Evolutionary conservation across 1,140 invertebrate species (phyloP), one percentile per base, ranked within the genome.

Genomic region (Neodiprion pinetum): DNA sequence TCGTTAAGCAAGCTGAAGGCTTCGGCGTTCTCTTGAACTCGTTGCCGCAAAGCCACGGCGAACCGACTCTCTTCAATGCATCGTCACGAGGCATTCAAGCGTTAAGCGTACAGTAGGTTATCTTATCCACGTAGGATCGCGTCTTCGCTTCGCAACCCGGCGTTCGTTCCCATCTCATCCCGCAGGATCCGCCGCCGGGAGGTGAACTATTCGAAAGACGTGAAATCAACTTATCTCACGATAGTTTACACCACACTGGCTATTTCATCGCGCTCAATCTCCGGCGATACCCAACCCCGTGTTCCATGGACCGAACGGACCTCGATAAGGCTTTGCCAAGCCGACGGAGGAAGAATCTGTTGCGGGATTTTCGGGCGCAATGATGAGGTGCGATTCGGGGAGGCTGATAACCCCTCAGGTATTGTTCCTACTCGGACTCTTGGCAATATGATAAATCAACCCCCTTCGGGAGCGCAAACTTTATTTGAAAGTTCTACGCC

Each of bases 171-270:
- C 14, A 28, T 21, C 68, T 3, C 68, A 5, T 70, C 28, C 48
- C 9, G 70, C 53, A 69, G 48, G 70, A 49, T 71, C 12, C 9
- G 0, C 7, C 12, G 23, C 9, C 12, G 23, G 23, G 48, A 61
- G 11, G 53, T 17, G 53, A 61, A 61, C 53, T 61, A 61, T 61
- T 61, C 53, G 53, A 12, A 61, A 61, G 9, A 61, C 53, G 11
- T 9, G 53, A 71, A 71, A 50, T 71, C n/a, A 14, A 71, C n/a
- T 50, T 48, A 50, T 71, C 70, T 40, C 28, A 28, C 48, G 47
- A 71, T 71, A 71, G 70, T 49, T 71, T 71, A 71, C 70, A 14
- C 21, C 48, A 71, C 70, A 49, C 28, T 71, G 48, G 70, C 70
- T 17, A 40, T 10, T 50, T 14, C 53, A 61, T 61, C 48, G 48